Conservation (phyloP, 2,888 invertebrate species). For the Drosophila cognata region DNA sequence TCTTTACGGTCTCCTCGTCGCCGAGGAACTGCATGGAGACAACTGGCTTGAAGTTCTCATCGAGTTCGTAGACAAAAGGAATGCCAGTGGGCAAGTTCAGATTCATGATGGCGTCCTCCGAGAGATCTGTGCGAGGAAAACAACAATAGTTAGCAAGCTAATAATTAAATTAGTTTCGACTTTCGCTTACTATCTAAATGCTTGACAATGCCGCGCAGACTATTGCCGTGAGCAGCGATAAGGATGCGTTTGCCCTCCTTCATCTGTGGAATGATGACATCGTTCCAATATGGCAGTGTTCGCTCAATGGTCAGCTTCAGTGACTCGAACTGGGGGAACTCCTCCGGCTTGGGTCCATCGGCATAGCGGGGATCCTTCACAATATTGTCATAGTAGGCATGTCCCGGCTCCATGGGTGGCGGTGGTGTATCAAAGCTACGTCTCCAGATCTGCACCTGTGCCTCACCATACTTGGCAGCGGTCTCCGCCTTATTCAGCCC, state of each 20-base stretch:
- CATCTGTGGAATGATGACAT: conserved; percentile 90
- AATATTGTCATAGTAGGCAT: conserved; percentile 91
- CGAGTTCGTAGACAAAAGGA: conserved; percentile 92
- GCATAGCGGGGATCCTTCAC: conserved; percentile 92
- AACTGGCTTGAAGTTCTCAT: conserved; percentile 91
- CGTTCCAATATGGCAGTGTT: conserved; percentile 95
- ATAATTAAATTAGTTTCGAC: not conserved
- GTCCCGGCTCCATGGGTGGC: conserved; percentile 92
- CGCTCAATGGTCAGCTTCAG: conserved; percentile 93
- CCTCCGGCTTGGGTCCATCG: conserved; percentile 89
- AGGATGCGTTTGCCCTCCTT: conserved; percentile 93
- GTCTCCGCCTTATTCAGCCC: conserved; percentile 96
- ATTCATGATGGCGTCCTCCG: conserved; percentile 91
- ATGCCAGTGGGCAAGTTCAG: conserved; percentile 93
- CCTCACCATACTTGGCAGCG: conserved; percentile 94
- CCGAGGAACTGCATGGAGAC: conserved; percentile 92
- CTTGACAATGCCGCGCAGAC: conserved; percentile 94
- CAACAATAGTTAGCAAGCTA: not conserved
- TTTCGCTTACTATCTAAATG: conserved; percentile 91
- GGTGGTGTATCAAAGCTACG: conserved; percentile 94
- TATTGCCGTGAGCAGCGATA: conserved; percentile 95
- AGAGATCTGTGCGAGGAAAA: conserved; percentile 86
- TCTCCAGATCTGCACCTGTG: conserved; percentile 93
- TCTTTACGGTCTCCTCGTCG: conserved; percentile 92
- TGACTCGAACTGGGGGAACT: conserved; percentile 94